Base-by-base conservation (phyloP, 2,113 vertebrate species). In the Podarcis muralis region DNA sequence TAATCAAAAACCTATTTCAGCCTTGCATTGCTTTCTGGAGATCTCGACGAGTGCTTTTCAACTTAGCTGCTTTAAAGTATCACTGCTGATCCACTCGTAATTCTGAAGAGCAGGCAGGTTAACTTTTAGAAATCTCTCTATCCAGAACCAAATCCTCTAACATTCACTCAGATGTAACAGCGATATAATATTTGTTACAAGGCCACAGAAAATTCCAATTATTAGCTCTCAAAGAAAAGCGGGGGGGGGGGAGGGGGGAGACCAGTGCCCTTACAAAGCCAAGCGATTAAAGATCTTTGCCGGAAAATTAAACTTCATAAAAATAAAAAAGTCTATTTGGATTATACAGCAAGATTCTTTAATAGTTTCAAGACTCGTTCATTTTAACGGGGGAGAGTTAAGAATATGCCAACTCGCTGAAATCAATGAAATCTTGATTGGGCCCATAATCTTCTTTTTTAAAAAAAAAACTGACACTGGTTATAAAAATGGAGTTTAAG, bases 161-260 rank as follows among this genome's bases (percentile, higher is more conserved):
- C 22, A 6, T 43, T 82, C 23, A 79, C 75, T 68, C 40, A 9
- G 62, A 43, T 48, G 30, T 18, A 66, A 86, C 11, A 15, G 3
- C 35, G n/a, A 18, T 74, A 74, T 2, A 6, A 91, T 3, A 6
- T 4, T 25, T 15, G 30, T 25, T 32, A 85, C 62, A 71, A 86
- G 20, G 62, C 86, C 86, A 85, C 20, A 87, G 75, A 76, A 76
- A 91, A 88, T 27, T 82, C 53, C 27, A 37, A 74, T 75, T n/a
- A 43, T 89, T 30, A 59, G 71, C 71, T n/a, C 66, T 43, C 59
- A 2, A 16, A n/a, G 72, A 32, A 1, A 76, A 83, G 53, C 8
- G 23, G 68, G 25, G 0, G 68, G 25, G 0, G 37, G 77, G 53
- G 11, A 23, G 72, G 25, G 0, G 69, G 78, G 37, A 62, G 27